These are phyloP conservation scores for Phrynosoma blainvillii DNA, from an alignment of 2,113 vertebrate genomes.

Conservation along the genomic window DNA sequence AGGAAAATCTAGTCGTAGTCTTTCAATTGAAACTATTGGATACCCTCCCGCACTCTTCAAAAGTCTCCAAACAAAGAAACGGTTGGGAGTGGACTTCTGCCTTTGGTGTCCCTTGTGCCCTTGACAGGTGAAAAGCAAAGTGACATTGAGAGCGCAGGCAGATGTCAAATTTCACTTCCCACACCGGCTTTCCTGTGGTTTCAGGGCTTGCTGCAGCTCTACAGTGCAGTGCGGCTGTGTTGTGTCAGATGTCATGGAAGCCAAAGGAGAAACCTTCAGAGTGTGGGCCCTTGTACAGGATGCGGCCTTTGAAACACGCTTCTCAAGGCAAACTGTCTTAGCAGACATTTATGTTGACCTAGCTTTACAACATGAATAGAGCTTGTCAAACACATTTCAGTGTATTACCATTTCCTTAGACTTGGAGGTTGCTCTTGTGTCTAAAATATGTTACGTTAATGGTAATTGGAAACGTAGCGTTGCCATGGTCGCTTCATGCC, in stretches of 20 bases:
- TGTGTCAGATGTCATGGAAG: neutral
- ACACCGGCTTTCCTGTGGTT: neutral
- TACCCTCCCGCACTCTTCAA: too few relatives aligned
- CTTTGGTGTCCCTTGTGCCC: neutral
- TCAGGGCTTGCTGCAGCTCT: accelerated
- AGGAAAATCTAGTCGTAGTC: too few relatives aligned
- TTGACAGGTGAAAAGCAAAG: conserved; percentile 71
- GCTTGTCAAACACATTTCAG: accelerated
- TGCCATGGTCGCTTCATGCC: conserved; percentile 19
- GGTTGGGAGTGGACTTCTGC: conserved; percentile 18
- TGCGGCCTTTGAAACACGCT: conserved; percentile 46
- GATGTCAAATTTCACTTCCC: conserved; percentile 57
- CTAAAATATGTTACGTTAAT: neutral
- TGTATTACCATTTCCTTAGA: neutral
- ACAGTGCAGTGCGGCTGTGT: accelerated
- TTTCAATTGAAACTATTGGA: too few relatives aligned
- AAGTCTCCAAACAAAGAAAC: neutral
- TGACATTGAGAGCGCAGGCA: conserved; percentile 78
- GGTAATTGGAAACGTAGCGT: neutral
- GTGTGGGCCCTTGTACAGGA: neutral
- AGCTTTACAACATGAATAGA: conserved; percentile 3
- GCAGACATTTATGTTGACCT: neutral
- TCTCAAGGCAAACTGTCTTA: conserved; percentile 35
- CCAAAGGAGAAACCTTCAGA: accelerated
- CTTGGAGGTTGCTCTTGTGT: neutral